These are phyloP conservation scores for Idaea aversata DNA, from an alignment of 2,888 invertebrate species.

Conservation along the genomic window DNA sequence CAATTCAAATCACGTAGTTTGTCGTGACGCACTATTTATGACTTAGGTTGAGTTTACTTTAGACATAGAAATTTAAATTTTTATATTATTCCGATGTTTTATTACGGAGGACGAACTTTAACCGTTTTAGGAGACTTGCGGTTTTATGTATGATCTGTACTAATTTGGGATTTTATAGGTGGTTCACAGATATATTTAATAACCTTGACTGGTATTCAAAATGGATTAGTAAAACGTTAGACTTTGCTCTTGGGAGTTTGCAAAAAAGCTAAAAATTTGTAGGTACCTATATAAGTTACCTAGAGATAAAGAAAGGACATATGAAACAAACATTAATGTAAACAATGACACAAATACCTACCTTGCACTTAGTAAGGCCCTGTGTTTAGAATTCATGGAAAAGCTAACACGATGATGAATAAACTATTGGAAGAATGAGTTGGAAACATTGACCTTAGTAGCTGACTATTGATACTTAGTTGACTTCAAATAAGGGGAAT, in stretches of 20 bases:
- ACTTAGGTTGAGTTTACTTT: conserved; percentile 32
- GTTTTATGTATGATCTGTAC: background rate
- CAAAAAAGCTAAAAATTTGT: background rate
- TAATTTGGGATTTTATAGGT: background rate
- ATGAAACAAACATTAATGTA: too few species aligned
- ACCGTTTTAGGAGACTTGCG: background rate
- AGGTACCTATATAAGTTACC: too few species aligned
- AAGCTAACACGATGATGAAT: conserved; percentile 15
- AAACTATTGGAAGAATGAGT: conserved; percentile 18
- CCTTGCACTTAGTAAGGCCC: background rate
- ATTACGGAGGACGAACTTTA: background rate
- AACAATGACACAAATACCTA: background rate
- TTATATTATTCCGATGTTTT: conserved; percentile 5
- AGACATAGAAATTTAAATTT: conserved; percentile 34
- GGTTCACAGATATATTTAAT: background rate
- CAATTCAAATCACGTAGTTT: conserved; percentile 38
- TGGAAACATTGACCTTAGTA: conserved; percentile 15
- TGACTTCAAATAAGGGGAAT: background rate
- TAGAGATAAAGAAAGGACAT: too few species aligned
- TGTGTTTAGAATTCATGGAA: conserved; percentile 12
- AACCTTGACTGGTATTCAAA: background rate
- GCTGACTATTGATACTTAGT: conserved; percentile 12
- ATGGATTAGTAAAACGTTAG: background rate
- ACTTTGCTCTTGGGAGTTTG: background rate
- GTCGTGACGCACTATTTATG: conserved; percentile 33